A percentile compares a stretch with the other conserved stretches of the same genome.
These are phyloP conservation scores for Heliconius nattereri DNA, from an alignment of 1,140 invertebrate genomes.

Conservation along the genomic window DNA sequence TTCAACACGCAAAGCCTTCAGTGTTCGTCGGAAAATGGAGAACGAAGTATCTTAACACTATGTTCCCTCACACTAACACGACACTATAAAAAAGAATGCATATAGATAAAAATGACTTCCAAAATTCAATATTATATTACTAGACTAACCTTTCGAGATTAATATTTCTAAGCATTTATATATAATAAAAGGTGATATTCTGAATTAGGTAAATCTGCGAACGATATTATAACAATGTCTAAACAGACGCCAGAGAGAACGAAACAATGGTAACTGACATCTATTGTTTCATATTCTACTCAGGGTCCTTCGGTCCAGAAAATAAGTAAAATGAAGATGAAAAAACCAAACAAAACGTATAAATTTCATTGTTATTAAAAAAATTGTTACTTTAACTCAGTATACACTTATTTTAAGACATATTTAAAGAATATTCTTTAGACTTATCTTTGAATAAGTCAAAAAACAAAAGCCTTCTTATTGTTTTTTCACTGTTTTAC, in stretches of 20 bases:
- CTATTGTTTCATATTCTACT: constrained; percentile 26
- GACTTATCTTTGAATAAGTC: not conserved
- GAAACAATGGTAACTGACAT: constrained; percentile 23
- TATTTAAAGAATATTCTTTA: not conserved
- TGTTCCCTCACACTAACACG: too few species aligned
- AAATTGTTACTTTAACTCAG: not conserved
- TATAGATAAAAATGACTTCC: not conserved
- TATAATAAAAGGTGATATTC: constrained; percentile 1
- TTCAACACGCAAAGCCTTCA: too few species aligned
- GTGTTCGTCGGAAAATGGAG: too few species aligned
- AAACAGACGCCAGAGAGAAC: constrained; percentile 13
- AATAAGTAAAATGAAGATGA: not conserved
- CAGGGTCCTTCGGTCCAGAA: constrained; percentile 19
- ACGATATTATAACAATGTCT: constrained; percentile 19
- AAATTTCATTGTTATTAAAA: not conserved
- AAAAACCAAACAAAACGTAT: not conserved
- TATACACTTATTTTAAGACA: not conserved
- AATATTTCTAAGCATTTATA: not conserved
- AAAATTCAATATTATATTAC: not conserved
- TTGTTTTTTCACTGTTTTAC: not conserved
- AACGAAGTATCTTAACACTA: too few species aligned
- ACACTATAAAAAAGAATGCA: too few species aligned
- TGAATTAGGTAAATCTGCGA: constrained; percentile 13
- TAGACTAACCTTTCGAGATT: not conserved
- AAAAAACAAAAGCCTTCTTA: not conserved